Conservation (phyloP, 2,888 invertebrate species). For the Sesamia inferens region DNA sequence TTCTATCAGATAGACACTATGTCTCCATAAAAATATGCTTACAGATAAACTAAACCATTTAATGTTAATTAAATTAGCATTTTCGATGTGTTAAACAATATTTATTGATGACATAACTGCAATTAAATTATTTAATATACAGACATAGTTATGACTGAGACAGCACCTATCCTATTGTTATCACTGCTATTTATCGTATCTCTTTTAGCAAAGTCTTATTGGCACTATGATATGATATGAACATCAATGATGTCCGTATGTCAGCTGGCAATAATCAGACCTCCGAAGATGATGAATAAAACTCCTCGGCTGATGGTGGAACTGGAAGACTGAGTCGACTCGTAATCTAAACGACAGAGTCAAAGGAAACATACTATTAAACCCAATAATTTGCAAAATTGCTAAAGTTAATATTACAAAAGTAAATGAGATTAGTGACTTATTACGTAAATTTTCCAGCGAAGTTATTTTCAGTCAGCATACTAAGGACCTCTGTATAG, state of each 20-base stretch:
- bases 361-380: constrained; percentile 25
- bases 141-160: constrained; percentile 32
- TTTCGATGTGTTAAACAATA: constrained; percentile 62
- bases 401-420: not conserved
- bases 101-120: constrained; percentile 22
- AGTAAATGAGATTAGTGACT: constrained; percentile 9
- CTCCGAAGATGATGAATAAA: constrained; percentile 69
- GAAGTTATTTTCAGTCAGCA: constrained; percentile 36
- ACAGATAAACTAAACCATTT: constrained; percentile 43
- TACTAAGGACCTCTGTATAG: constrained; percentile 30
- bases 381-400: not conserved
- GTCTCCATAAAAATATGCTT: constrained; percentile 59
- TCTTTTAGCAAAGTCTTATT: constrained; percentile 75
- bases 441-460: constrained; percentile 20
- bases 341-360: constrained; percentile 78
- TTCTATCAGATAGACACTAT: constrained; percentile 55
- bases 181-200: constrained; percentile 67
- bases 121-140: constrained; percentile 31
- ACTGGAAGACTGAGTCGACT: constrained; percentile 84
- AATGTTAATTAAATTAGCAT: constrained; percentile 43
- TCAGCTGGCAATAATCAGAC: constrained; percentile 80
- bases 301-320: constrained; percentile 67
- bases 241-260: constrained; percentile 60
- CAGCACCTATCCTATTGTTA: constrained; percentile 56
- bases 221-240: constrained; percentile 77